Evolutionary conservation across 2,888 invertebrate species (phyloP).

Genomic region (Noctua comes): DNA sequence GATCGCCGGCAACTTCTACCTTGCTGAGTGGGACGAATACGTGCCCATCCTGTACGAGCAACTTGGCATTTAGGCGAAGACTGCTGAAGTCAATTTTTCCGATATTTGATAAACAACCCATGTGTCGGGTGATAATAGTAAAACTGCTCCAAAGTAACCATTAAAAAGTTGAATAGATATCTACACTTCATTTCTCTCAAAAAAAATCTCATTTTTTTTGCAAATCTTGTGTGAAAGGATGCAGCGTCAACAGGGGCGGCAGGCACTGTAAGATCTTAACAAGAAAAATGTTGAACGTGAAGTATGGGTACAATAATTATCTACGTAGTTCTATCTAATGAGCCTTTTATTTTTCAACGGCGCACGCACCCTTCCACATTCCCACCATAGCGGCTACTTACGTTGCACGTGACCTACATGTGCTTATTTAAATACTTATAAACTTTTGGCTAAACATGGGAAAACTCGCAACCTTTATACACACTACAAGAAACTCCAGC

Average conservation of each 20-base stretch:
- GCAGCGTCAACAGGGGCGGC: no score
- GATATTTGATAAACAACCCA: not conserved
- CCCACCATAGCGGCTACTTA: not conserved
- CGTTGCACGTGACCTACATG: not conserved
- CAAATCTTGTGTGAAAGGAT: no score
- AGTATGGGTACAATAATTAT: no score
- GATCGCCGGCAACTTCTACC: conserved; percentile 95
- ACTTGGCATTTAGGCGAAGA: conserved; percentile 75
- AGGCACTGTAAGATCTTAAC: no score
- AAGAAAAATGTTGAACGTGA: no score
- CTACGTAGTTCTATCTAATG: no score
- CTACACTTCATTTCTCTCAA: not conserved
- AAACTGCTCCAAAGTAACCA: not conserved
- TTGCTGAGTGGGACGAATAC: conserved; percentile 95
- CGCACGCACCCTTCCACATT: no score
- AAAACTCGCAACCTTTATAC: no score
- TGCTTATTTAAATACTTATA: not conserved
- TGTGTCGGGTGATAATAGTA: not conserved
- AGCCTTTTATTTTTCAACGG: no score
- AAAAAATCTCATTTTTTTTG: not conserved
- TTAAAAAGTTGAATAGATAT: not conserved
- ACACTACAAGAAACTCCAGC: no score
- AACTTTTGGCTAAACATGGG: no score
- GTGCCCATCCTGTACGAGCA: conserved; percentile 91
- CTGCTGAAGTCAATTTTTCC: no score